Percentiles rank a stretch among this genome's conserved stretches.
phyloP scores from a whole-genome alignment of 2,888 invertebrate species.

The Hyppa rectilinea region DNA sequence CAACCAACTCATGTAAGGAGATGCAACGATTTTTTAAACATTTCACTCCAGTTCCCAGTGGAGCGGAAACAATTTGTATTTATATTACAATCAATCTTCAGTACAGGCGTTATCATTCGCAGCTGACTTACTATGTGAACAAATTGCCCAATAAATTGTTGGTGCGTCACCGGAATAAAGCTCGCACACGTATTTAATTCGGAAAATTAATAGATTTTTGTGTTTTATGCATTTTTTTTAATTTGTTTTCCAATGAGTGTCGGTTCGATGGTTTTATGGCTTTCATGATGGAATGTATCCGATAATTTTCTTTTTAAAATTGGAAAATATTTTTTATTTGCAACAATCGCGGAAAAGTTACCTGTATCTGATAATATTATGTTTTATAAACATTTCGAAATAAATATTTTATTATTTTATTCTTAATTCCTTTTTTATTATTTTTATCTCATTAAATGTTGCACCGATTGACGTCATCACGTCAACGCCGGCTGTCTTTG shows the following conservation, averaged over 20 bases:
- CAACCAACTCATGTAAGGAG: constrained; percentile 50
- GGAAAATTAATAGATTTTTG: constrained; percentile 60
- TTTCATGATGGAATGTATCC: constrained; percentile 20
- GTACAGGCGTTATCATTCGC: constrained; percentile 75
- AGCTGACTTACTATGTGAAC: constrained; percentile 77
- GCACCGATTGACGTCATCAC: no score
- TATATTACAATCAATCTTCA: constrained; percentile 72
- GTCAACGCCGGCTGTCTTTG: no score
- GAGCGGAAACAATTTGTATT: constrained; percentile 65
- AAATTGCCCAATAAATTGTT: constrained; percentile 78
- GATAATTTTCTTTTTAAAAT: constrained; percentile 3
- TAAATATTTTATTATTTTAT: no score
- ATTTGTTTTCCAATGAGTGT: constrained; percentile 17
- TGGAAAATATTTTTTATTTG: background rate
- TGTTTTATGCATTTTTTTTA: constrained; percentile 25
- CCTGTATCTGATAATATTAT: no score
- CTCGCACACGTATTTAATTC: constrained; percentile 56
- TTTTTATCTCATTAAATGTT: no score
- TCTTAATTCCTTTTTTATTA: no score
- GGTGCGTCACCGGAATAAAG: constrained; percentile 65
- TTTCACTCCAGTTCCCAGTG: constrained; percentile 43
- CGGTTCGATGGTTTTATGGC: constrained; percentile 15
- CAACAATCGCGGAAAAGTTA: background rate
- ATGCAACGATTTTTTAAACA: constrained; percentile 62
- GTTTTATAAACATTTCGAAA: no score